Conservation (phyloP, 2,113 vertebrate genomes). For the Piliocolobus tephrosceles region DNA sequence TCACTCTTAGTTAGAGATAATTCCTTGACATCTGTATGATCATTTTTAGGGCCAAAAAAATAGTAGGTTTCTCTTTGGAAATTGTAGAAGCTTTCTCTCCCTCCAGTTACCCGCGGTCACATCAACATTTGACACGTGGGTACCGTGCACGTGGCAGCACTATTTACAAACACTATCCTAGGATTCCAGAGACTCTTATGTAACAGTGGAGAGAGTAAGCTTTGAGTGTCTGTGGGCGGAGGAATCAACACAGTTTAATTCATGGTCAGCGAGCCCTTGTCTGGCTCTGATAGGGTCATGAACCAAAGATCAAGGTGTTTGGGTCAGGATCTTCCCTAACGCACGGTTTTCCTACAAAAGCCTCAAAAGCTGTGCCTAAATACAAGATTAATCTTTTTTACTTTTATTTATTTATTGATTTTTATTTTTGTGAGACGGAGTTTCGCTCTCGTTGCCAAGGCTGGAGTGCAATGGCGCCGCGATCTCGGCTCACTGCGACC, state of each 20-base stretch:
- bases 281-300: constrained; percentile 41
- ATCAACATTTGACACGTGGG: constrained; percentile 59
- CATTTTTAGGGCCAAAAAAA: neutral
- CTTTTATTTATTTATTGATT: no score
- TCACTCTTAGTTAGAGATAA: neutral
- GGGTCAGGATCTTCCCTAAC: neutral
- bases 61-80: neutral
- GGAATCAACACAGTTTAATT: constrained; percentile 22
- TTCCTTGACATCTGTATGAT: neutral
- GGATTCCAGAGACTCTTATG: constrained; percentile 45
- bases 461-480: no score
- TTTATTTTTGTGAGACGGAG: no score
- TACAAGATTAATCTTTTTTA: neutral
- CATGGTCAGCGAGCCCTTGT: neutral
- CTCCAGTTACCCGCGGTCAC: neutral
- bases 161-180: constrained; percentile 81
- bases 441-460: no score
- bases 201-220: constrained; percentile 3
- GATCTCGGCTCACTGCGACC: no score
- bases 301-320: constrained; percentile 54
- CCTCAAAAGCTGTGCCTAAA: neutral
- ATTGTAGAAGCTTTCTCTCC: neutral
- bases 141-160: neutral
- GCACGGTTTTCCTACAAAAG: neutral
- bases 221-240: neutral